Evolutionary conservation across 2,113 vertebrate genomes (phyloP).

Genomic region (Brienomyrus longianalis): DNA sequence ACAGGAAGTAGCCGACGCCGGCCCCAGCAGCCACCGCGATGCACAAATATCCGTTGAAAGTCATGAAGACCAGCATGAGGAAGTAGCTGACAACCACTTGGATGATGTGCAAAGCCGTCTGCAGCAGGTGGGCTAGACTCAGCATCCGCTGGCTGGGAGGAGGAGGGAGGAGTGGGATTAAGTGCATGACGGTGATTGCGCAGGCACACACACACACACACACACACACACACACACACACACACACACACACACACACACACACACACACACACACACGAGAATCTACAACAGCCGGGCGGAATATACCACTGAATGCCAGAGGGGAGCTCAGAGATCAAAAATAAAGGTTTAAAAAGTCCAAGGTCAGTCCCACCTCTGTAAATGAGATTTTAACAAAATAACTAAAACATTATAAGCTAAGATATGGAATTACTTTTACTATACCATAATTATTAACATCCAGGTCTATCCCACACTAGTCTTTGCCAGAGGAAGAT

Average conservation of each 20-base stretch:
- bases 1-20: slow-evolving; percentile 89
- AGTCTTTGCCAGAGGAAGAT: background rate
- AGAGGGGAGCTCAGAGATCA: background rate
- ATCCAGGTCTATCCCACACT: background rate
- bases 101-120: slow-evolving; percentile 82
- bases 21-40: slow-evolving; percentile 83
- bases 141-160: slow-evolving; percentile 83
- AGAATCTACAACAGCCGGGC: background rate
- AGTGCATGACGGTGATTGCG: background rate
- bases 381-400: background rate
- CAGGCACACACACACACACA: background rate
- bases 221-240: background rate
- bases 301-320: background rate
- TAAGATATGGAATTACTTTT: background rate
- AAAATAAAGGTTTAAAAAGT: background rate
- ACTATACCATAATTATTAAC: background rate
- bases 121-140: slow-evolving; percentile 82
- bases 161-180: slow-evolving; percentile 24
- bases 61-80: slow-evolving; percentile 98
- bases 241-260: background rate
- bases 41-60: slow-evolving; percentile 94
- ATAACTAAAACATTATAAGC: background rate
- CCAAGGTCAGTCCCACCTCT: background rate
- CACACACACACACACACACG: background rate
- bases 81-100: slow-evolving; percentile 96